These are phyloP conservation scores for Forbesichthys agassizii DNA, from an alignment of 2,113 vertebrate species.

Conservation along the genomic window DNA sequence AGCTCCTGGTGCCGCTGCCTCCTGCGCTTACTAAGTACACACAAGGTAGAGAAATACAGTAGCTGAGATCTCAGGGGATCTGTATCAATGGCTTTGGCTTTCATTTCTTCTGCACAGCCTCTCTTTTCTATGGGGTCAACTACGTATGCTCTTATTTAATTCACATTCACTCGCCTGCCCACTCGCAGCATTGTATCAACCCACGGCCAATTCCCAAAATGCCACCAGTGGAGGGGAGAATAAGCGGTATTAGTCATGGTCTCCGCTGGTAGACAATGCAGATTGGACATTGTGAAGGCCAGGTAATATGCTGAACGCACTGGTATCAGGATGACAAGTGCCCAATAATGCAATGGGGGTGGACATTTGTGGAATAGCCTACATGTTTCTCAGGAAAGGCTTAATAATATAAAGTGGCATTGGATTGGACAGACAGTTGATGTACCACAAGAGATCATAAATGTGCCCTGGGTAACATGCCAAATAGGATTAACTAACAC, in stretches of 20 bases:
- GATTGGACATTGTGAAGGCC: slow-evolving; percentile 1
- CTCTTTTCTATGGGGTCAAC: too few relatives aligned
- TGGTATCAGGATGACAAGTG: not conserved
- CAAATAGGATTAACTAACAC: not conserved
- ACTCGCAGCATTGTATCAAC: slow-evolving; percentile 5
- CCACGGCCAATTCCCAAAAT: slow-evolving; percentile 27
- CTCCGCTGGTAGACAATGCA: not conserved
- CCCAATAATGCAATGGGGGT: slow-evolving; percentile 3
- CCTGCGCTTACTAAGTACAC: slow-evolving; percentile 58
- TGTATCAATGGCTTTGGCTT: too few relatives aligned
- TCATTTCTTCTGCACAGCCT: too few relatives aligned
- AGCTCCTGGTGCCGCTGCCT: slow-evolving; percentile 76
- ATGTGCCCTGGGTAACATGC: not conserved
- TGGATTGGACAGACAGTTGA: not conserved
- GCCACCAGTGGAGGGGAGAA: slow-evolving; percentile 7
- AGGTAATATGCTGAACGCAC: not conserved
- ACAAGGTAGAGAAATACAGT: too few relatives aligned
- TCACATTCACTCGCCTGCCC: not conserved
- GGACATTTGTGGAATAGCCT: too few relatives aligned
- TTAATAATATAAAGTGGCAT: too few relatives aligned
- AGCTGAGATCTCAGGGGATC: too few relatives aligned
- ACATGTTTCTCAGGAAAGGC: too few relatives aligned
- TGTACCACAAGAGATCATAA: not conserved
- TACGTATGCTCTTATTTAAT: not conserved
- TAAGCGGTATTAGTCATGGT: not conserved